Percentiles rank a stretch among this genome's conserved stretches.
Evolutionary conservation across 2,888 invertebrate species (phyloP).

Genomic region (Zaprionus obscuricornis): DNA sequence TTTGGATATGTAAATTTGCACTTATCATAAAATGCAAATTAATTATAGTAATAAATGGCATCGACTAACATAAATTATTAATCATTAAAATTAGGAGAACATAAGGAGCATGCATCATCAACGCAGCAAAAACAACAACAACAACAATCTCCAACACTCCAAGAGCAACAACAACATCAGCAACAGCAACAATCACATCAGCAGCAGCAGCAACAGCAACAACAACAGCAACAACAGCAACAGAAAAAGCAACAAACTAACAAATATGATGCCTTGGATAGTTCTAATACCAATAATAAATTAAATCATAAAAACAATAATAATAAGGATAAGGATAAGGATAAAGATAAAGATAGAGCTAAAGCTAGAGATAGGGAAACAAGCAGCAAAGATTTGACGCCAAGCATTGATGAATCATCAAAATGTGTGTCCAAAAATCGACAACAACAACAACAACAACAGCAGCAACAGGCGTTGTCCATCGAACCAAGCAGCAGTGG

Average conservation of each 20-base stretch:
- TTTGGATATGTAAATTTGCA: too few relatives aligned
- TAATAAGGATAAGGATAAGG: slow-evolving; percentile 57
- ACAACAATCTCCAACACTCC: slow-evolving; percentile 33
- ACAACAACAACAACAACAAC: slow-evolving; percentile 12
- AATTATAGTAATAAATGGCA: slow-evolving; percentile 21
- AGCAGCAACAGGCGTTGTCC: slow-evolving; percentile 5
- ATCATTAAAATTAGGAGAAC: slow-evolving; percentile 49
- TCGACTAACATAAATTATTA: slow-evolving; percentile 28
- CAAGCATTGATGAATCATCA: slow-evolving; percentile 65
- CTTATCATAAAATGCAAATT: slow-evolving; percentile 8
- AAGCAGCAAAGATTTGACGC: slow-evolving; percentile 51
- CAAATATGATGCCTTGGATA: slow-evolving; percentile 69
- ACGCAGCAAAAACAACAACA: slow-evolving; percentile 29
- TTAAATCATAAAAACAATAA: slow-evolving; percentile 63
- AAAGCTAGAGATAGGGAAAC: slow-evolving; percentile 33
- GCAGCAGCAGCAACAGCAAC: slow-evolving; percentile 25
- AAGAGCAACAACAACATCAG: slow-evolving; percentile 39
- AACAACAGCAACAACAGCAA: slow-evolving; percentile 33
- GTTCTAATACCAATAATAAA: slow-evolving; percentile 65
- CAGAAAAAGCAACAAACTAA: slow-evolving; percentile 51
- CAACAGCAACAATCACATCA: slow-evolving; percentile 24
- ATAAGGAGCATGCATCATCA: slow-evolving; percentile 52
- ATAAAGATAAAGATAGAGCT: slow-evolving; percentile 33
- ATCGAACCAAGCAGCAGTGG: slow-evolving; percentile 40
- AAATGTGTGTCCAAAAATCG: slow-evolving; percentile 41